These are phyloP conservation scores for Drosophila limbata DNA, from an alignment of 2,888 invertebrate species.

Conservation along the genomic window DNA sequence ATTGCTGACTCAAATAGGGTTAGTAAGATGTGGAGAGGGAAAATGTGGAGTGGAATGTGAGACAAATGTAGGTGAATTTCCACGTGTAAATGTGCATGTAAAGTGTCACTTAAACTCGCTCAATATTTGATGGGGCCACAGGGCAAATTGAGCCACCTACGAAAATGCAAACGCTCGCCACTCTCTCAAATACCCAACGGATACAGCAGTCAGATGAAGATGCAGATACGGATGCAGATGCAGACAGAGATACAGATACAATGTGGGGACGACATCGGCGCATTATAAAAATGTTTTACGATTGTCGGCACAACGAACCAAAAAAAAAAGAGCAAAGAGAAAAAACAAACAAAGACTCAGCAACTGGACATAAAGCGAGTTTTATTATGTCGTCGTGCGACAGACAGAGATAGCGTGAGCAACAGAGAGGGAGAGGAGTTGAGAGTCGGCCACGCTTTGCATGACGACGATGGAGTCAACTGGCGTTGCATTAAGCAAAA, in stretches of 20 bases:
- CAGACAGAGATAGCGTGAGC: background rate
- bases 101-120: slow-evolving; percentile 72
- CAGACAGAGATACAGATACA: slow-evolving; percentile 19
- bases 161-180: slow-evolving; percentile 58
- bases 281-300: slow-evolving; percentile 78
- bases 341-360: slow-evolving; percentile 51
- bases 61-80: slow-evolving; percentile 26
- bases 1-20: slow-evolving; percentile 43
- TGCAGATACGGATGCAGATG: slow-evolving; percentile 1
- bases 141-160: slow-evolving; percentile 73
- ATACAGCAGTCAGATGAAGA: slow-evolving; percentile 12
- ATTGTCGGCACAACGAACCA: slow-evolving; percentile 48
- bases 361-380: slow-evolving; percentile 70
- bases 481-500: slow-evolving; percentile 72
- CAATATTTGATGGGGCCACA: slow-evolving; percentile 64
- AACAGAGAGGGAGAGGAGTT: slow-evolving; percentile 18
- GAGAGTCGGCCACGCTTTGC: slow-evolving; percentile 53
- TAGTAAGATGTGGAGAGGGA: background rate
- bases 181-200: slow-evolving; percentile 10
- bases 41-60: background rate
- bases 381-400: slow-evolving; percentile 60
- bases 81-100: slow-evolving; percentile 64
- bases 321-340: slow-evolving; percentile 6
- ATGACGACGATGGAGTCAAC: slow-evolving; percentile 53
- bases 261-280: slow-evolving; percentile 47